phyloP scores from a whole-genome alignment of 2,888 invertebrate genomes.

The Drosophila acutilabella region DNA sequence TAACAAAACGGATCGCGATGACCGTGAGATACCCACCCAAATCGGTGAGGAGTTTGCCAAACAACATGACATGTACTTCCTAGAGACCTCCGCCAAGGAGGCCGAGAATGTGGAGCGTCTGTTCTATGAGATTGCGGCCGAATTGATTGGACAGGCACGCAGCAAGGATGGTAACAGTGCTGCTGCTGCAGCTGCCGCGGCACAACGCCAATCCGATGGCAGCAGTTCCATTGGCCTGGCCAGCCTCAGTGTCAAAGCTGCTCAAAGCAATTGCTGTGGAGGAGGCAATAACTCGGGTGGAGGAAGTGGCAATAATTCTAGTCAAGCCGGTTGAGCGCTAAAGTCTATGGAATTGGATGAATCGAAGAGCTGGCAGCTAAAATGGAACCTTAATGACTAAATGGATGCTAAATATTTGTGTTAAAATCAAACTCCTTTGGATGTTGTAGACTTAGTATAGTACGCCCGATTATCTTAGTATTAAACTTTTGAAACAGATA shows the following conservation, averaged over 20 bases:
- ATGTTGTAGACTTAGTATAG: conserved; percentile 59
- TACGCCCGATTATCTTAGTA: conserved; percentile 62
- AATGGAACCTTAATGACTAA: conserved; percentile 65
- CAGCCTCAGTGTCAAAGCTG: conserved; percentile 74
- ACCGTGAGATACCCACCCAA: conserved; percentile 94
- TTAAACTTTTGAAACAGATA: conserved; percentile 56
- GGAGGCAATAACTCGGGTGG: conserved; percentile 44
- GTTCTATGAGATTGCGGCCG: conserved; percentile 98
- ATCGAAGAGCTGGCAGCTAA: conserved; percentile 38
- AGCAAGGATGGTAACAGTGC: conserved; percentile 87
- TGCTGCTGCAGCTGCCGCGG: conserved; percentile 59
- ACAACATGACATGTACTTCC: conserved; percentile 98
- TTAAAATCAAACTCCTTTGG: conserved; percentile 65
- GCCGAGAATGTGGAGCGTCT: conserved; percentile 98
- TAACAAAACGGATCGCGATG: conserved; percentile 99
- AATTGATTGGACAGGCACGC: conserved; percentile 96
- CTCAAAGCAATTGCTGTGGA: conserved; percentile 79
- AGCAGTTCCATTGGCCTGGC: conserved; percentile 76
- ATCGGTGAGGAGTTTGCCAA: conserved; percentile 98
- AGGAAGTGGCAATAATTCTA: conserved; percentile 54
- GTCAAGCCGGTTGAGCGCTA: conserved; percentile 64
- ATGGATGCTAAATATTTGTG: conserved; percentile 78
- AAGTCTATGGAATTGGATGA: neutral
- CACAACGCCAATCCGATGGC: conserved; percentile 66
- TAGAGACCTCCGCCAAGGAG: conserved; percentile 99